These are phyloP conservation scores for Drosophila pseudoobscura DNA, from an alignment of 1,140 invertebrate species.

Conservation along the genomic window DNA sequence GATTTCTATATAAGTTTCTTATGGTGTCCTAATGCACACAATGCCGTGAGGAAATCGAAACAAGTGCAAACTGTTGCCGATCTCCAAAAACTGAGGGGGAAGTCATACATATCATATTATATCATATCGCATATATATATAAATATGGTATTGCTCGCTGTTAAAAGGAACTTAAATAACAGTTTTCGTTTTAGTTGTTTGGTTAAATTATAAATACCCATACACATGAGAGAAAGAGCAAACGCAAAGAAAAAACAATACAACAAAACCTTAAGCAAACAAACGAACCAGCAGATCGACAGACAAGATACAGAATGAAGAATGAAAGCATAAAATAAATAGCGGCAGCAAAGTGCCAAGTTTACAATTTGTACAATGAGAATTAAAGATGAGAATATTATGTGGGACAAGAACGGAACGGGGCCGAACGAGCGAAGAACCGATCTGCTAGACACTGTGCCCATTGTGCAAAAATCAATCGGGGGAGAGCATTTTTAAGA, in stretches of 20 bases:
- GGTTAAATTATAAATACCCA: slow-evolving; percentile 47
- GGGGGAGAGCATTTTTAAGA: slow-evolving; percentile 21
- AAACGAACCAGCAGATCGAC: slow-evolving; percentile 33
- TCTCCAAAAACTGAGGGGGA: slow-evolving; percentile 37
- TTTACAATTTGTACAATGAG: slow-evolving; percentile 58
- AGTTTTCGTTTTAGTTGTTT: slow-evolving; percentile 43
- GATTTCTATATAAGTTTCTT: slow-evolving; percentile 48
- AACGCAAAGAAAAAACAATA: slow-evolving; percentile 30
- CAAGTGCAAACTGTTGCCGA: slow-evolving; percentile 38
- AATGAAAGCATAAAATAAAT: slow-evolving; percentile 6
- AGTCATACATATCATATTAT: slow-evolving; percentile 57
- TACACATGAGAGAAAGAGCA: slow-evolving; percentile 18
- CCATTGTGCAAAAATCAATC: slow-evolving; percentile 17
- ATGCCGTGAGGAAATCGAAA: slow-evolving; percentile 68
- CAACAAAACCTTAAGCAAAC: slow-evolving; percentile 24
- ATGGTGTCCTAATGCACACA: slow-evolving; percentile 61
- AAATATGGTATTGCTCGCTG: slow-evolving; percentile 46
- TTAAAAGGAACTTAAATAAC: slow-evolving; percentile 72
- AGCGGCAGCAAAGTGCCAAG: slow-evolving; percentile 41
- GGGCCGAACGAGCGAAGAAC: not conserved
- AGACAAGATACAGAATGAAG: slow-evolving; percentile 16
- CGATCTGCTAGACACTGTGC: slow-evolving; percentile 35
- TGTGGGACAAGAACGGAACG: slow-evolving; percentile 22
- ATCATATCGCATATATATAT: slow-evolving; percentile 30
- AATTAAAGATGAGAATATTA: slow-evolving; percentile 34